Evolutionary conservation across 1,140 invertebrate genomes (phyloP), one percentile per base, ranked within the genome.

Genomic region (Cotesia glomerata): DNA sequence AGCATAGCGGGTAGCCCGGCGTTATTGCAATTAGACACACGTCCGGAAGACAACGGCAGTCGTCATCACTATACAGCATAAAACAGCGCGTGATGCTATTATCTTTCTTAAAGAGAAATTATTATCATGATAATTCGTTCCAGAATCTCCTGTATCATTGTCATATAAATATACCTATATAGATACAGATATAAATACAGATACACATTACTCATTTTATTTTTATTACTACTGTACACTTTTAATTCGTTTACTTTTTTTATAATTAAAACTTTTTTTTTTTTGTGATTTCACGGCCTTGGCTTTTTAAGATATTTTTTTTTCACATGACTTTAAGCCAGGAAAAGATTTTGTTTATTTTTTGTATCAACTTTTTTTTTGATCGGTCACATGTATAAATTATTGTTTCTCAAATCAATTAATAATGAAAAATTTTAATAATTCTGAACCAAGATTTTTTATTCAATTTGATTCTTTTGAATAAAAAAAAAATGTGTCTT

Each of bases 11-110:
- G 68, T 49, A 62, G 63, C 14, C 4, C 68, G 66, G 56, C 35
- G 62, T 35, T 45, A 45, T 72, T 72, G 66, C 70, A 75, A 75
- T 75, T 75, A 75, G 74, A 64, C 71, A 75, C 74, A 72, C 70
- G 70, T 72, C 61, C 32, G 34, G 54, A 75, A 71, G 65, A 75
- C 64, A 72, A 75, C 59, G 51, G 56, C 59, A 69, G 51, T 56
- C 67, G 49, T 71, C 70, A 69, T 75, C 70, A 58, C 71, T 26
- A 32, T 18, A 52, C 5, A 51, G 39, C 49, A 14, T 39, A 45
- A 45, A 45, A 45, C 39, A 45, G 39, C 45, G 14, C 65, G 65
- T 54, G 62, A 54, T 72, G 74, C 74, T 39, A 75, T 72, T 72
- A 75, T 69, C 39, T 36, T 61, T 45, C 39, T 45, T 45, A 9